A percentile compares a stretch with the other conserved stretches of the same genome.
phyloP scores from a whole-genome alignment of 1,140 invertebrate genomes.

The Solen grandis region DNA sequence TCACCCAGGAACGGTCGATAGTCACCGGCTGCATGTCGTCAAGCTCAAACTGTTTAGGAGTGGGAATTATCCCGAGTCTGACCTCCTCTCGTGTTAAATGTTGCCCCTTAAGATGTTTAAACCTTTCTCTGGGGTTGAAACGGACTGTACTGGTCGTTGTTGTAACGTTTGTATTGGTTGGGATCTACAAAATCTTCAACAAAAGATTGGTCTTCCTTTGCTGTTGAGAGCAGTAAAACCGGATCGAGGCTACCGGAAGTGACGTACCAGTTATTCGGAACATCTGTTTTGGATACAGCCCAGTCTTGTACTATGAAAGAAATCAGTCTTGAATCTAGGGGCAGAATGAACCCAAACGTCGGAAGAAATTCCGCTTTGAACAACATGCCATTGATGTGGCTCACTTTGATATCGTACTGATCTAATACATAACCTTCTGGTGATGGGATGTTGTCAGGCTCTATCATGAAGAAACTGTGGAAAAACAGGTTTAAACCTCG shows the following conservation, averaged over 20 bases:
- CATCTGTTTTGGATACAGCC: constrained; percentile 71
- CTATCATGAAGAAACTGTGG: constrained; percentile 51
- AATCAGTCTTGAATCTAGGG: constrained; percentile 46
- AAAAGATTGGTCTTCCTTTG: constrained; percentile 60
- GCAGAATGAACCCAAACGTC: constrained; percentile 53
- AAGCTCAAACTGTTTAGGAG: constrained; percentile 1
- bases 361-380: constrained; percentile 51
- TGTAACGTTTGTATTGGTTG: constrained; percentile 70
- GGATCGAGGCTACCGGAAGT: constrained; percentile 59
- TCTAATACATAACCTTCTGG: constrained; percentile 53
- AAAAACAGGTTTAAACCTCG: constrained; percentile 24
- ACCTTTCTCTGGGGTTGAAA: constrained; percentile 66
- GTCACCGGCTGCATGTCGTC: not conserved
- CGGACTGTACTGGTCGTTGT: constrained; percentile 67
- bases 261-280: constrained; percentile 74
- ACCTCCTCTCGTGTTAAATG: constrained; percentile 4
- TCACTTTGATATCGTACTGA: constrained; percentile 56
- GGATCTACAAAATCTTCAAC: constrained; percentile 65
- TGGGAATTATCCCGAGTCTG: constrained; percentile 14
- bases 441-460: constrained; percentile 57
- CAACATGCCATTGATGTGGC: constrained; percentile 70
- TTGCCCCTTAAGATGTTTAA: constrained; percentile 12
- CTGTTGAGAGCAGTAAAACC: constrained; percentile 56
- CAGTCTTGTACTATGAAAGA: constrained; percentile 63
- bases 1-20: constrained; percentile 33